Base-by-base conservation (phyloP, 2,888 invertebrate species). In the Xylocampa areola region DNA sequence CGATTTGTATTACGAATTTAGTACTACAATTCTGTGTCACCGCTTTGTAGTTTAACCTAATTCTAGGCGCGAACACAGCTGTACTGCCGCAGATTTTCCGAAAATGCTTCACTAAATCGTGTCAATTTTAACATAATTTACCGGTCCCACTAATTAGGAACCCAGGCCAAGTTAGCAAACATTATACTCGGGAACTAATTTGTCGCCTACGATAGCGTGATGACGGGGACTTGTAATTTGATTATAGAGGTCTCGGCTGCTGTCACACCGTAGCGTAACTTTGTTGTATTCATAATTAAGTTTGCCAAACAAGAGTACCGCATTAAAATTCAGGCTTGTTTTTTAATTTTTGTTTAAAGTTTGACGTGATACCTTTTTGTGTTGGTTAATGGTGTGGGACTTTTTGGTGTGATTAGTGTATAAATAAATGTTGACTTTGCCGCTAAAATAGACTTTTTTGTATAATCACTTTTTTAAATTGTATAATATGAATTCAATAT, bases 141-240 rank as follows among this genome's bases (percentile, higher is more conserved):
- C 44, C 45, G 51, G 45, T 48, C 30, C 50, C 65, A 59, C 71
- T 82, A 84, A 85, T 84, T 82, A 77, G 68, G 57, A 66, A 68
- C 69, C 70, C 57, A n/a, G 57, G 71, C 57, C 27, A 76, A 85
- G 77, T 86, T 81, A 62, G 70, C 76, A 80, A 83, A 84, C 82
- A 82, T 83, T 79, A 84, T 77, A 79, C 64, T 50, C 48, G 60
- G 49, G 41, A 59, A 71, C 74, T 73, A 77, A 80, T 80, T 79
- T 72, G 61, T 73, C 72, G 72, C 61, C 62, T 63, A 52, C 72
- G 65, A 79, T 70, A 73, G 61, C 71, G 52, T 51, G 74, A 63
- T 76, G 74, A 72, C 69, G 65, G 47, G 59, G 51, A 33, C 36
- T 48, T 47, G 66, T 71, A 77, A 81, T 80, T 77, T 78, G 71